Percentiles rank a stretch among this genome's conserved stretches.
Conservation (phyloP, 2,797 vertebrate species). For the Pangasius larnaudii region DNA sequence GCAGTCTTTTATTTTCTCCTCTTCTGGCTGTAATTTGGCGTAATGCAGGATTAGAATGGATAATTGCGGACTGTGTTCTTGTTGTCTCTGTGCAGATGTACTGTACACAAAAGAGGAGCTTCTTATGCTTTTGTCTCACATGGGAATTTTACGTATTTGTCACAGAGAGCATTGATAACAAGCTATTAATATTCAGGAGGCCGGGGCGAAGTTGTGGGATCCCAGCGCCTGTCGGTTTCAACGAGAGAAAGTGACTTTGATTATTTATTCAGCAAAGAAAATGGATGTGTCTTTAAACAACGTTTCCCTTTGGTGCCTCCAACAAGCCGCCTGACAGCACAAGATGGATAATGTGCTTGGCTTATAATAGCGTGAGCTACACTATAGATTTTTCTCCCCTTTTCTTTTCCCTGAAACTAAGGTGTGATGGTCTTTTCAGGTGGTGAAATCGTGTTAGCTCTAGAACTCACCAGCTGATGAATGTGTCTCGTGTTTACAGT, state of each 20-base stretch:
- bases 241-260: constrained; percentile 66
- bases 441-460: constrained; percentile 27
- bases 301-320: constrained; percentile 56
- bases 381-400: constrained; percentile 34
- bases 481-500: constrained; percentile 15
- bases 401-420: constrained; percentile 18
- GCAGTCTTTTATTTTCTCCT: constrained; percentile 57
- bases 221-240: constrained; percentile 65
- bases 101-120: constrained; percentile 61
- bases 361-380: constrained; percentile 30
- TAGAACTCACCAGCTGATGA: constrained; percentile 35
- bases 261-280: constrained; percentile 73
- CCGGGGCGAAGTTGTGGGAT: constrained; percentile 60
- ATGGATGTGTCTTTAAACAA: constrained; percentile 60
- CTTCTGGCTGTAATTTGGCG: constrained; percentile 57
- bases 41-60: constrained; percentile 57
- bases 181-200: constrained; percentile 73
- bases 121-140: constrained; percentile 63
- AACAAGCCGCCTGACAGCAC: constrained; percentile 59
- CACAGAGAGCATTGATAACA: constrained; percentile 75
- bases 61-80: constrained; percentile 63
- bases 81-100: constrained; percentile 54
- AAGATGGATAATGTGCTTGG: constrained; percentile 61
- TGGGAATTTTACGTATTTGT: constrained; percentile 64
- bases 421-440: constrained; percentile 12